phyloP scores from a whole-genome alignment of 2,113 vertebrate species.

The Raja brachyura region DNA sequence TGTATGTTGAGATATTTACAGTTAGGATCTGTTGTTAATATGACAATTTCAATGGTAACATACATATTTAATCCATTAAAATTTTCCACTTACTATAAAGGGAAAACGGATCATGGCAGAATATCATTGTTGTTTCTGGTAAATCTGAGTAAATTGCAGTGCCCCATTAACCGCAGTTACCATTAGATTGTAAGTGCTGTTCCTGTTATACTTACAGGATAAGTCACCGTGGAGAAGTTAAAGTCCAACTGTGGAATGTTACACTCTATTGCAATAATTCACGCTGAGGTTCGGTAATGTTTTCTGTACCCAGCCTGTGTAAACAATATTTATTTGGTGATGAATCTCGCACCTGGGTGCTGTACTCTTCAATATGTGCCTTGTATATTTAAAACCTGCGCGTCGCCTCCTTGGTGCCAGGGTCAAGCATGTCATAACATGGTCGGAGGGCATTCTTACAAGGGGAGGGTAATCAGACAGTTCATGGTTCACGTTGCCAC shows the following conservation, averaged over 20 bases:
- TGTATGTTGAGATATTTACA: background rate
- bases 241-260: background rate
- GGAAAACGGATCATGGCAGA: background rate
- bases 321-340: background rate
- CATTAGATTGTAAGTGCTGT: background rate
- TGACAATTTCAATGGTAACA: background rate
- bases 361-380: background rate
- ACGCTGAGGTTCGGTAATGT: background rate
- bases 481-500: too few species aligned
- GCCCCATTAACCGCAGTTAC: background rate
- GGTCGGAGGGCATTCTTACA: too few species aligned
- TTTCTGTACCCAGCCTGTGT: background rate
- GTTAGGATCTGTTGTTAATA: background rate
- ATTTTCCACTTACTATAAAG: background rate
- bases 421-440: too few species aligned
- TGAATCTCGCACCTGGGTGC: background rate
- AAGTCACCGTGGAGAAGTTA: background rate
- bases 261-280: background rate
- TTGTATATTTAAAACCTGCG: background rate
- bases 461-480: too few species aligned
- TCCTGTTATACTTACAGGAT: background rate
- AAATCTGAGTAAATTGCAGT: background rate
- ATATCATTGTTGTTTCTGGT: background rate
- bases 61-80: background rate
- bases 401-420: too few species aligned